A percentile compares a stretch with the other conserved stretches of the same genome.
Conservation (phyloP, 2,113 vertebrate species). For the Strix uralensis region DNA sequence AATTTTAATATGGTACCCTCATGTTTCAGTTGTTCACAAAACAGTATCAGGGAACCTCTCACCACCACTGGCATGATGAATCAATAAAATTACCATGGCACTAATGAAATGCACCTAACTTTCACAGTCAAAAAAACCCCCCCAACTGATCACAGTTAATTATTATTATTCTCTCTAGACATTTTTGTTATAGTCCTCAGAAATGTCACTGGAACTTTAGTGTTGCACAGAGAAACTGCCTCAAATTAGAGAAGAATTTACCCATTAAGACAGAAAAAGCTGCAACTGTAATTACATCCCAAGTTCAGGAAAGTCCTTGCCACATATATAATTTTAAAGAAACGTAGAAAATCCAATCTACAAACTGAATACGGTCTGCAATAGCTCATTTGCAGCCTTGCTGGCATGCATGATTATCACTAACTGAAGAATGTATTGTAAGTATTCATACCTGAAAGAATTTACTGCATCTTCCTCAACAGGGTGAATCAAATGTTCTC, state of each 20-base stretch:
- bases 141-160: background rate
- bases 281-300: background rate
- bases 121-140: background rate
- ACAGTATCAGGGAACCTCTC: background rate
- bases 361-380: background rate
- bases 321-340: background rate
- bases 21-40: background rate
- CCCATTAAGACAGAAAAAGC: background rate
- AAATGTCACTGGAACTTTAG: background rate
- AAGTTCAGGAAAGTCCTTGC: background rate
- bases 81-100: background rate
- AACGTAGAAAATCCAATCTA: background rate
- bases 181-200: background rate
- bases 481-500: background rate
- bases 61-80: background rate
- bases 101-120: background rate
- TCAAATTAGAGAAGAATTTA: background rate
- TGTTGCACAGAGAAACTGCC: background rate
- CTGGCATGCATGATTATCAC: background rate
- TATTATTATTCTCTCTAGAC: background rate
- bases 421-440: background rate
- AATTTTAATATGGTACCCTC: background rate
- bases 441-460: background rate
- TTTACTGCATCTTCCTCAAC: background rate
- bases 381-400: background rate